Percentiles rank a stretch among this genome's conserved stretches.
Conservation (phyloP, 2,888 invertebrate genomes). For the Epistrophe grossulariae region DNA sequence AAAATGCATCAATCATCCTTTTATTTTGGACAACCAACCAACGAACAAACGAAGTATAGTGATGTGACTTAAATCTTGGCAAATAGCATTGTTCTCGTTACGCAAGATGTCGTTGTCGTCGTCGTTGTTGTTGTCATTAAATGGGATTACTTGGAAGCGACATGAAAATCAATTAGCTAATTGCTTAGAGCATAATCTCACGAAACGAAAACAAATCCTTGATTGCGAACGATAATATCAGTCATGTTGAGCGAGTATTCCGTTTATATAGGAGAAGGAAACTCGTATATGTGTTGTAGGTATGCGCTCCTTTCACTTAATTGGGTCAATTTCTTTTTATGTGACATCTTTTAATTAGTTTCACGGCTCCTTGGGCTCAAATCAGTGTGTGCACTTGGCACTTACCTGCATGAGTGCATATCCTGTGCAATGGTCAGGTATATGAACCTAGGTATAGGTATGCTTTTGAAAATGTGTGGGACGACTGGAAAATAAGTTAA, state of each 20-base stretch:
- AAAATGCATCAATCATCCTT: slow-evolving; percentile 69
- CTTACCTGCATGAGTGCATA: slow-evolving; percentile 49
- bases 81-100: slow-evolving; percentile 54
- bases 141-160: slow-evolving; percentile 36
- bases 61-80: slow-evolving; percentile 51
- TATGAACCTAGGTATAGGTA: too few species aligned
- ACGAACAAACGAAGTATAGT: not conserved
- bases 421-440: not conserved
- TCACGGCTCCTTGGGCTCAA: slow-evolving; percentile 63
- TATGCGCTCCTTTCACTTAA: slow-evolving; percentile 7
- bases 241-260: too few species aligned
- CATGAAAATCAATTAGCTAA: slow-evolving; percentile 74
- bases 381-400: slow-evolving; percentile 48
- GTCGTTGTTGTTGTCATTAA: slow-evolving; percentile 31
- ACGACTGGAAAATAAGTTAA: slow-evolving; percentile 33
- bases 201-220: slow-evolving; percentile 49
- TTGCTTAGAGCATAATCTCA: slow-evolving; percentile 61
- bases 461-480: not conserved
- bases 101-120: slow-evolving; percentile 26
- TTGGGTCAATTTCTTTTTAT: slow-evolving; percentile 62
- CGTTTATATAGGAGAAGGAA: not conserved
- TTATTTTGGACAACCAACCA: slow-evolving; percentile 3
- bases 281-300: not conserved
- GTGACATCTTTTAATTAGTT: slow-evolving; percentile 72
- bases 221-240: slow-evolving; percentile 2